Percentiles rank a stretch among this genome's conserved stretches.
phyloP scores from a whole-genome alignment of 2,113 vertebrate genomes.

The Tretioscincus oriximinensis region DNA sequence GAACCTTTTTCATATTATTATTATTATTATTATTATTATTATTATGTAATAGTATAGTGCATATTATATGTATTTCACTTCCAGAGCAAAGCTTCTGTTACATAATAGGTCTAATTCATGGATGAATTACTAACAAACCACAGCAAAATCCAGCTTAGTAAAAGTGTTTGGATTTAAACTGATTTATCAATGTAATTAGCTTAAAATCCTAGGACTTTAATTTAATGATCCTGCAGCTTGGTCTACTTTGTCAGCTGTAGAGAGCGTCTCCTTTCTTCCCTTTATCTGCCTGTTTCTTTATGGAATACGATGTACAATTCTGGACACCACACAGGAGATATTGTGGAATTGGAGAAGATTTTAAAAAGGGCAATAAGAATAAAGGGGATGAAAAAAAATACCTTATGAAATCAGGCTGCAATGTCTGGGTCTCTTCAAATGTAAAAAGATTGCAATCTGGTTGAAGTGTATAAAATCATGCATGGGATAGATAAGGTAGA shows the following conservation, averaged over 20 bases:
- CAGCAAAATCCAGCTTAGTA: background rate
- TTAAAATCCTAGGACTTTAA: slow-evolving; percentile 1
- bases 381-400: too few relatives aligned
- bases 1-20: background rate
- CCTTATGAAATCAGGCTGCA: too few relatives aligned
- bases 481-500: too few relatives aligned
- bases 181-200: slow-evolving; percentile 11
- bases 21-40: background rate
- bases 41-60: background rate
- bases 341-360: too few relatives aligned
- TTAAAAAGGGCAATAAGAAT: too few relatives aligned
- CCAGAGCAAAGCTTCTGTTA: background rate
- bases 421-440: too few relatives aligned
- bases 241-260: slow-evolving; percentile 1
- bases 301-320: too few relatives aligned
- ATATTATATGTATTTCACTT: background rate
- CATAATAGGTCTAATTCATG: background rate
- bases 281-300: background rate
- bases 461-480: too few relatives aligned
- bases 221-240: background rate
- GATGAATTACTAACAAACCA: background rate
- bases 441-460: too few relatives aligned
- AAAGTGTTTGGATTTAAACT: slow-evolving; percentile 18
- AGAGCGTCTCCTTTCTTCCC: background rate
- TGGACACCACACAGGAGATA: too few relatives aligned